Evolutionary conservation across 1,140 invertebrate species (phyloP).

Genomic region (Radopholus similis): DNA sequence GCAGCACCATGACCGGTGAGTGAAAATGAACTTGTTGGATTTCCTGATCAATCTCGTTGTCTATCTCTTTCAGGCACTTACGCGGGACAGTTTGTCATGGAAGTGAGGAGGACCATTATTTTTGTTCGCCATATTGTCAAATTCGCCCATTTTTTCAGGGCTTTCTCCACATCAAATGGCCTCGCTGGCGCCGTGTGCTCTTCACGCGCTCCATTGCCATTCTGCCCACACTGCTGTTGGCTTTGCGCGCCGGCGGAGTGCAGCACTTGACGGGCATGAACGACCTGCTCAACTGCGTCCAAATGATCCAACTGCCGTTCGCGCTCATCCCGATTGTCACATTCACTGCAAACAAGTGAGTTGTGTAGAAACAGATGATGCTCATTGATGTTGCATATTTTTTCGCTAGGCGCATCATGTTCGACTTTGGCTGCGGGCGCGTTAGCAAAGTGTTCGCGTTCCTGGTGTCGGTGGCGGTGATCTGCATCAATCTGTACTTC

Average conservation of each 20-base stretch:
- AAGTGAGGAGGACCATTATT: conserved; percentile 62
- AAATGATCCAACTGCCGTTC: conserved; percentile 63
- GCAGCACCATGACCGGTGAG: conserved; percentile 75
- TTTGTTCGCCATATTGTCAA: conserved; percentile 17
- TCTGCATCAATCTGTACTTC: conserved; percentile 78
- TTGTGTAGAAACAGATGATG: too few relatives aligned
- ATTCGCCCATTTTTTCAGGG: too few relatives aligned
- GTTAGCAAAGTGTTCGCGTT: conserved; percentile 29
- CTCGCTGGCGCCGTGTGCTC: conserved; percentile 80
- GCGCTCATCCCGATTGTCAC: conserved; percentile 79
- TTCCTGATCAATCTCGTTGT: not conserved
- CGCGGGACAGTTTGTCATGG: conserved; percentile 68
- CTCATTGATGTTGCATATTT: too few relatives aligned
- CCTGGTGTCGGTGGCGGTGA: conserved; percentile 68
- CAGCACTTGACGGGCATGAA: conserved; percentile 77
- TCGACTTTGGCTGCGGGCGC: conserved; percentile 74
- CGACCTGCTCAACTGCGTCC: conserved; percentile 75
- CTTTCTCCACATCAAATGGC: conserved; percentile 81
- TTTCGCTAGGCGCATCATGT: conserved; percentile 78
- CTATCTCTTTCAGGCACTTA: conserved; percentile 62
- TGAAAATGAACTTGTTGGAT: conserved; percentile 47
- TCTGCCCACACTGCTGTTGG: conserved; percentile 78
- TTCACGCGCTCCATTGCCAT: conserved; percentile 82
- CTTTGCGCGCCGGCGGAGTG: conserved; percentile 68
- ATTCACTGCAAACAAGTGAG: conserved; percentile 78